Evolutionary conservation across 2,113 vertebrate genomes (phyloP).

Genomic region (Dasyurus viverrinus): DNA sequence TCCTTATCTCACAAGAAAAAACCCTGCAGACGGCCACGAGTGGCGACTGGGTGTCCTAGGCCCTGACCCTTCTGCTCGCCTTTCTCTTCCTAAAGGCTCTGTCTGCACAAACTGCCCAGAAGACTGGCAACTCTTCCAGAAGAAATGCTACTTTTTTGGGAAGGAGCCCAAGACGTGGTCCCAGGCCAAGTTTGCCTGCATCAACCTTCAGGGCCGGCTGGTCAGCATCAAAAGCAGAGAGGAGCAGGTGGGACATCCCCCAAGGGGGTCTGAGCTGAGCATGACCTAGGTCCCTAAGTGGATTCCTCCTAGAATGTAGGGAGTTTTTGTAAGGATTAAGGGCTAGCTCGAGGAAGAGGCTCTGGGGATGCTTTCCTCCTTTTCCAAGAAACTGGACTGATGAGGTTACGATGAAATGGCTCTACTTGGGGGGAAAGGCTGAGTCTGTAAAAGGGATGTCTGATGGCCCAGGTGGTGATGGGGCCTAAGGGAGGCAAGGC

Average conservation of each 20-base stretch:
- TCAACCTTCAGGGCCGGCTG: constrained; percentile 24
- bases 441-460: not conserved
- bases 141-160: constrained; percentile 76
- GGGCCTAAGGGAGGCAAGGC: not conserved
- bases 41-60: not conserved
- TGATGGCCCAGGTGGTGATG: accelerated
- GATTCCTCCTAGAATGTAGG: not conserved
- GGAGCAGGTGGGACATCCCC: constrained; percentile 63
- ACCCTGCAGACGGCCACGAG: not conserved
- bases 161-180: constrained; percentile 43
- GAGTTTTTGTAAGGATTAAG: not conserved
- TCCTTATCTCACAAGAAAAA: not conserved
- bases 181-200: constrained; percentile 51
- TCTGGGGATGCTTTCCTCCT: not conserved
- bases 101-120: constrained; percentile 54
- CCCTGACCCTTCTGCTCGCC: not conserved
- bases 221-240: constrained; percentile 64
- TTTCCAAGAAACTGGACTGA: not conserved
- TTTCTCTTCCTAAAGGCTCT: constrained; percentile 57
- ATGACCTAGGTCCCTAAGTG: not conserved
- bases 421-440: not conserved
- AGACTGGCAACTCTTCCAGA: constrained; percentile 65
- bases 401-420: not conserved
- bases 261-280: too few relatives aligned
- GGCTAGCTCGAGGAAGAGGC: not conserved